Base-by-base conservation (phyloP, 2,113 vertebrate genomes). In the Trogon surrucura region DNA sequence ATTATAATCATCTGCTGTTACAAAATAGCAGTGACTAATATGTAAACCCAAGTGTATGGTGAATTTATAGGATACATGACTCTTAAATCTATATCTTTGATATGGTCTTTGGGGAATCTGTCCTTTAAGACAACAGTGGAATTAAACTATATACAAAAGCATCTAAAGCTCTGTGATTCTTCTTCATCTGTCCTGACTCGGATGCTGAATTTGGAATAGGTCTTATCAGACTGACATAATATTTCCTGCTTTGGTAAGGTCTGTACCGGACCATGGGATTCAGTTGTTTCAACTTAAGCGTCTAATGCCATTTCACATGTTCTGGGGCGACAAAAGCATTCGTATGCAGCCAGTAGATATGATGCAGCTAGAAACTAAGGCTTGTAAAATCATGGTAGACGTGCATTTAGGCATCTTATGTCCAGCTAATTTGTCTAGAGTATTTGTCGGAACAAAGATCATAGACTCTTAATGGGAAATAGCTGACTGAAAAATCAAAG, bases 11-110 rank as follows among this genome's bases (percentile, higher is more conserved):
- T 70, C 41, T 86, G 38, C 27, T 84, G 50, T 88, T 93, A 80
- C 25, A 86, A 88, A 93, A 90, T 72, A 91, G 50, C 56, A 77
- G n/a, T 32, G 47, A 92, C 87, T 95, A 88, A 94, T 93, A 70
- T 16, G n/a, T 90, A 94, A 96, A 85, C 71, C 48, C 34, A 70
- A 69, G 45, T n/a, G 18, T 86, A 65, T 29, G 70, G 47, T n/a
- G 65, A 89, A 60, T 96, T 91, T 91, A 48, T 29, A 36, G 80
- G 77, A 70, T 61, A 72, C 8, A 86, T 18, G 7, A 7, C 25
- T 66, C 20, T 80, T n/a, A 88, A 51, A 78, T 85, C 29, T 78
- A 2, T 69, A 69, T 81, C 20, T 36, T 81, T 0, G 0, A 47
- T 71, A 32, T 16, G 29, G 11, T 80, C 65, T 79, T 88, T 56